phyloP scores from a whole-genome alignment of 2,888 invertebrate species.

The Dynastes tityus region DNA sequence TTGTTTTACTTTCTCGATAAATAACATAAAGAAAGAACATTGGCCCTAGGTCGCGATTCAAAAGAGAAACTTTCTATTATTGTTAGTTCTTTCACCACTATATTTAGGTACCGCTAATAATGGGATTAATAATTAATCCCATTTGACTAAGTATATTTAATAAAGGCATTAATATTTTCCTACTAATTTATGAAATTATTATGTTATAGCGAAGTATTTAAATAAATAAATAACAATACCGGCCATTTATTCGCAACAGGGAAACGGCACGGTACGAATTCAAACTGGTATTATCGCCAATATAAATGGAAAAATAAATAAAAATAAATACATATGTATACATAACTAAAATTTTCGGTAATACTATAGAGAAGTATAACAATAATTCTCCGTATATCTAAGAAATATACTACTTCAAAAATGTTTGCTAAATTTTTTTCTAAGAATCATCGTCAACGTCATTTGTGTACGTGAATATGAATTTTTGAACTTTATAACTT shows the following conservation, averaged over 20 bases:
- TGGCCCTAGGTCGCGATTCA: not conserved
- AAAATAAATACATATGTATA: constrained; percentile 7
- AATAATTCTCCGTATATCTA: not conserved
- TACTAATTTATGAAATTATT: constrained; percentile 36
- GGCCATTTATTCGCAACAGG: constrained; percentile 20
- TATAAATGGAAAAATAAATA: constrained; percentile 19
- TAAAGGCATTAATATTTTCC: constrained; percentile 15
- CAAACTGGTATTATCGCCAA: constrained; percentile 4
- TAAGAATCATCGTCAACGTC: too few species aligned
- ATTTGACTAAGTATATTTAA: constrained; percentile 28
- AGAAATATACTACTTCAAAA: too few species aligned
- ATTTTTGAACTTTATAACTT: too few species aligned
- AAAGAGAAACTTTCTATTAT: constrained; percentile 8
- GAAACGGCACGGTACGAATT: not conserved
- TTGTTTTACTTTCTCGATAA: too few species aligned
- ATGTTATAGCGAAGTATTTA: constrained; percentile 26
- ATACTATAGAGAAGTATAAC: not conserved
- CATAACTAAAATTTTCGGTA: not conserved
- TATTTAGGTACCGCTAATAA: not conserved
- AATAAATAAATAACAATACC: constrained; percentile 29
- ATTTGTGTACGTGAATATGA: too few species aligned
- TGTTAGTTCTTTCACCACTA: not conserved
- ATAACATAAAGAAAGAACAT: not conserved
- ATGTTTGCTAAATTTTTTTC: too few species aligned
- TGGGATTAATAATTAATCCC: constrained; percentile 4